Base-by-base conservation (phyloP, 1,140 invertebrate species). In the Drosophila busckii region DNA sequence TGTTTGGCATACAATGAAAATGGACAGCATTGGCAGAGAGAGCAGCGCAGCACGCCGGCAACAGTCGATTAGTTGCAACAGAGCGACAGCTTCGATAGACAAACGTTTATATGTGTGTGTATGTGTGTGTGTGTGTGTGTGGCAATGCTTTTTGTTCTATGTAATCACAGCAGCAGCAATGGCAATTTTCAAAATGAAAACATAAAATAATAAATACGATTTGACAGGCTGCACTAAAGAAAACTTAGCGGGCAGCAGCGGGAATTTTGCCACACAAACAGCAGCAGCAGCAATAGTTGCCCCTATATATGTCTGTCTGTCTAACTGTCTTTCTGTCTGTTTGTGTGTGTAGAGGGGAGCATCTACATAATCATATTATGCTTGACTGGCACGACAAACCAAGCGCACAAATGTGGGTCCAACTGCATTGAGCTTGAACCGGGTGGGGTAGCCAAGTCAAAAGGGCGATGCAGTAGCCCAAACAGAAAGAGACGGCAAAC, bases 361-460 rank as follows among this genome's bases (percentile, higher is more conserved):
- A 80, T 80, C 73, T 80, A 80, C 73, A 80, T 80, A 80, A 80
- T 80, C 75, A 80, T 80, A 80, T 80, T 80, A 80, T 80, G 73
- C 73, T 80, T 80, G 73, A 80, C 73, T 80, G 69, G 67, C 73
- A 80, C 64, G 75, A 73, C 73, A 80, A 80, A 80, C 68, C 73
- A 80, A 80, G 75, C 73, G 75, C 71, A 78, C 73, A 82, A 78
- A 78, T 78, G 73, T 80, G 73, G 73, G 75, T 80, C 73, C 75
- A 82, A 80, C 59, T 80, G 73, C 73, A 78, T 76, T 70, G 45
- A 78, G 71, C 32, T 73, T 41, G 45, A n/a, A n/a, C n/a, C n/a
- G n/a, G n/a, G n/a, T n/a, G n/a, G n/a, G n/a, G n/a, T n/a, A n/a
- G n/a, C n/a, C n/a, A n/a, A n/a, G n/a, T n/a, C 50, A 61, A 15